Conservation (phyloP, 53 echinoderm and acorn worm species). For the Arbacia lixula region DNA sequence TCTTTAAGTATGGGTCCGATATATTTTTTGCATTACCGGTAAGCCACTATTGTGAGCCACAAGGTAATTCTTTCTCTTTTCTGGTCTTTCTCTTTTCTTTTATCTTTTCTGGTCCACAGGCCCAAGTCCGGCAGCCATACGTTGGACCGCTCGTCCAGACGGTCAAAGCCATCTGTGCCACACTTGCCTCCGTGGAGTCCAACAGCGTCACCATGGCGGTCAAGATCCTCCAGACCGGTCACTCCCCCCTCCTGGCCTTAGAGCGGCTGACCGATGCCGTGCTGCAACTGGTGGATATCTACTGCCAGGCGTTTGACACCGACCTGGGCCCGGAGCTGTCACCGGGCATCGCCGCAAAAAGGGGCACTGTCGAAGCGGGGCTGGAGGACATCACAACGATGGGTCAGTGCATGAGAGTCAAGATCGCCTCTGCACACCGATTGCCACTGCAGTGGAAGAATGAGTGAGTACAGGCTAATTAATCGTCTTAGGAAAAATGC, state of each 20-base stretch:
- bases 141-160: conserved; percentile 84
- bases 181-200: conserved; percentile 89
- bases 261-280: conserved; percentile 80
- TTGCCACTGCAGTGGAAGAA: conserved; percentile 79
- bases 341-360: conserved; percentile 44
- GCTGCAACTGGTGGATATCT: conserved; percentile 75
- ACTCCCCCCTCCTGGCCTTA: conserved; percentile 30
- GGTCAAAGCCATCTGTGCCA: conserved; percentile 91
- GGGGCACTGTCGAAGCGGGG: conserved; percentile 43
- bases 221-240: conserved; percentile 60
- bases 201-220: conserved; percentile 84
- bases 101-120: conserved; percentile 50
- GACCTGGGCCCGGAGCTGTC: conserved; percentile 82
- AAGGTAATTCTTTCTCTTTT: no score
- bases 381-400: conserved; percentile 77
- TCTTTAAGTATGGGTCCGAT: no score
- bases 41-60: no score
- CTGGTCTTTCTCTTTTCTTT: background rate
- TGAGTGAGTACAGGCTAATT: conserved; percentile 71
- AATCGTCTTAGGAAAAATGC: no score
- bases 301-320: conserved; percentile 97
- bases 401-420: conserved; percentile 77
- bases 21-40: no score
- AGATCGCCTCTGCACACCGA: conserved; percentile 85
- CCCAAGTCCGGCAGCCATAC: conserved; percentile 54